A percentile compares a stretch with the other conserved stretches of the same genome.
These are phyloP conservation scores for Alcedo atthis DNA, from an alignment of 2,797 vertebrate species.

Conservation along the genomic window DNA sequence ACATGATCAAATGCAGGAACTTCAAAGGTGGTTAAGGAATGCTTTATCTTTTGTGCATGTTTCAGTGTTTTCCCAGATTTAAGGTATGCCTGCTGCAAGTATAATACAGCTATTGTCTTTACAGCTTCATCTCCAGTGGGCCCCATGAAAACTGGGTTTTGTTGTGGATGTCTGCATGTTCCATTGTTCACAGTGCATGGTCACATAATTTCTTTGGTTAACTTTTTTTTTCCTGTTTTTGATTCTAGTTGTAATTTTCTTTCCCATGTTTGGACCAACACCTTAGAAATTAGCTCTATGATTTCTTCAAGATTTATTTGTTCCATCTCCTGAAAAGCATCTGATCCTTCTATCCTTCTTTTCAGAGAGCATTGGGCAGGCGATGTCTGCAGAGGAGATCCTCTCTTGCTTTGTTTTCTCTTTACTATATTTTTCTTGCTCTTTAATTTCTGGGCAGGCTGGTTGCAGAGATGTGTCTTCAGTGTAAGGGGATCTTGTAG, in stretches of 20 bases:
- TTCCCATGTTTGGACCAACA: neutral
- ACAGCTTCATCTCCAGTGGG: neutral
- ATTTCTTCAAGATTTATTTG: neutral
- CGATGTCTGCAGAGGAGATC: neutral
- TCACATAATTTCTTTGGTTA: neutral
- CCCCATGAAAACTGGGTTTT: neutral
- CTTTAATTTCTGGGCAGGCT: neutral
- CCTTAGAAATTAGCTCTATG: neutral
- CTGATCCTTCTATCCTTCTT: neutral
- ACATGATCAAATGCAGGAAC: neutral
- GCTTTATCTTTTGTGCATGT: neutral
- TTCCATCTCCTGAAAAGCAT: neutral
- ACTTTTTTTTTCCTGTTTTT: neutral
- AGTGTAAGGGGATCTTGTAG: neutral
- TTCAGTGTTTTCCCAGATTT: neutral
- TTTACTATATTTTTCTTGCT: neutral
- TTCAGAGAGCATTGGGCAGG: neutral
- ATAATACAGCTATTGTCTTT: neutral
- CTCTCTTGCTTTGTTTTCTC: neutral
- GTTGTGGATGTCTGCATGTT: rapidly evolving
- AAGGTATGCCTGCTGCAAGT: neutral
- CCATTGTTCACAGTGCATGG: neutral
- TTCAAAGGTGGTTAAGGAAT: neutral
- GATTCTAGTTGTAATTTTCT: neutral
- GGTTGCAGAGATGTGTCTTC: neutral